Conservation (phyloP, 2,888 invertebrate genomes). For the Philereme vetulata region DNA sequence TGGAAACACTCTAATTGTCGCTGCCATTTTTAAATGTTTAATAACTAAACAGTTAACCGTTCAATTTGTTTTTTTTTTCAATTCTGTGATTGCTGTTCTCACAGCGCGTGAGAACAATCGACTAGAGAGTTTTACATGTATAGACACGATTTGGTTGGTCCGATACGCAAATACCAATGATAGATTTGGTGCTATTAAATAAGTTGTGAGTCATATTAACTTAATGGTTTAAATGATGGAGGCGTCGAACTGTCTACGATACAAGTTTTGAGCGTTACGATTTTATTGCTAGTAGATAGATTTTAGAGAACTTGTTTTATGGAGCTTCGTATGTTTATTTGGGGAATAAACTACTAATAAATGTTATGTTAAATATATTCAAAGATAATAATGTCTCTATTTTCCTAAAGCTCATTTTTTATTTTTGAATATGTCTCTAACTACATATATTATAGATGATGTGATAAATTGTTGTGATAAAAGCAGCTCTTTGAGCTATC, state of each 20-base stretch:
- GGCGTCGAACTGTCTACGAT: slow-evolving; percentile 38
- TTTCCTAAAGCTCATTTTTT: background rate
- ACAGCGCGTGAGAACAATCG: slow-evolving; percentile 76
- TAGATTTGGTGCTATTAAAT: slow-evolving; percentile 47
- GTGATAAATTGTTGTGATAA: too few relatives aligned
- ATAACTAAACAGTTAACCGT: slow-evolving; percentile 73
- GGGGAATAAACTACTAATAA: slow-evolving; percentile 15
- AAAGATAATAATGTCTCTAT: background rate
- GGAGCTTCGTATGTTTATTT: slow-evolving; percentile 11
- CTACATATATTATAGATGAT: too few relatives aligned
- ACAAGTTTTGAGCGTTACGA: slow-evolving; percentile 21
- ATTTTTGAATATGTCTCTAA: too few relatives aligned
- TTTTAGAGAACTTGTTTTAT: slow-evolving; percentile 25
- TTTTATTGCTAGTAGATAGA: slow-evolving; percentile 25
- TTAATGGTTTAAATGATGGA: slow-evolving; percentile 34
- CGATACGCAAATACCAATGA: slow-evolving; percentile 67
- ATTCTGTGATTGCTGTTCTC: slow-evolving; percentile 73
- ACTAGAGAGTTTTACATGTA: slow-evolving; percentile 59
- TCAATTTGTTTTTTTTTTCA: slow-evolving; percentile 41
- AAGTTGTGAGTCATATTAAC: slow-evolving; percentile 39
- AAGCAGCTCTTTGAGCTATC: too few relatives aligned
- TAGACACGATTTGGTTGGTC: slow-evolving; percentile 59
- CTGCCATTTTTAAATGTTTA: slow-evolving; percentile 70
- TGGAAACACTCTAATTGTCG: slow-evolving; percentile 43
- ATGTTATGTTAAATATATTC: slow-evolving; percentile 1